phyloP scores from a whole-genome alignment of 2,797 vertebrate species.

The Liasis olivaceus region DNA sequence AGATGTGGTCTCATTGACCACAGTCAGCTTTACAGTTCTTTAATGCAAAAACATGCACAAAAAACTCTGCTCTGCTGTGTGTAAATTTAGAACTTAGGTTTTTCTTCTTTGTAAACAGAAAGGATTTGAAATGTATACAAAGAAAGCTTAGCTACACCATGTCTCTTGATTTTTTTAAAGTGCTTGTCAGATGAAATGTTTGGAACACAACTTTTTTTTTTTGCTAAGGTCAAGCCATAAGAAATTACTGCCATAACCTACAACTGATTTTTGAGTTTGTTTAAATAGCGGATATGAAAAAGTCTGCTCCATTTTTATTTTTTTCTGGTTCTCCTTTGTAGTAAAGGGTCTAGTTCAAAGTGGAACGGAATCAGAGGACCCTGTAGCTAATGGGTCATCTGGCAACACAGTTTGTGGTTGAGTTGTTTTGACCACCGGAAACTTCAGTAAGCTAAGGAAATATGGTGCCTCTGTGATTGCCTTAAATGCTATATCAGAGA shows the following conservation, averaged over 20 bases:
- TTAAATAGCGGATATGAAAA: background rate
- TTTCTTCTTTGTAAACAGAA: constrained; percentile 40
- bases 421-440: background rate
- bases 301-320: accelerated
- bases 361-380: background rate
- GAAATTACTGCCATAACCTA: background rate
- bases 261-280: background rate
- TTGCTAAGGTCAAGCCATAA: constrained; percentile 13
- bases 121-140: constrained; percentile 22
- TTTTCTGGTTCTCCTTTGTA: background rate
- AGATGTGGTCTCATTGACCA: background rate
- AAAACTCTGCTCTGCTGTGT: constrained; percentile 23
- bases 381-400: background rate
- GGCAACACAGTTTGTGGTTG: background rate
- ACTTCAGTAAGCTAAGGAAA: background rate
- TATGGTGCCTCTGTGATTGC: background rate
- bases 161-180: constrained; percentile 40
- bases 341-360: background rate
- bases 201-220: background rate
- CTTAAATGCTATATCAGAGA: background rate
- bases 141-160: background rate
- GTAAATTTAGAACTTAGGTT: constrained; percentile 48
- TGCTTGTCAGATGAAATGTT: constrained; percentile 33
- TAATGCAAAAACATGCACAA: background rate
- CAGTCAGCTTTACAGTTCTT: background rate